A percentile compares a stretch with the other conserved stretches of the same genome.
phyloP scores from a whole-genome alignment of 2,113 vertebrate species.

The Cairina moschata region DNA sequence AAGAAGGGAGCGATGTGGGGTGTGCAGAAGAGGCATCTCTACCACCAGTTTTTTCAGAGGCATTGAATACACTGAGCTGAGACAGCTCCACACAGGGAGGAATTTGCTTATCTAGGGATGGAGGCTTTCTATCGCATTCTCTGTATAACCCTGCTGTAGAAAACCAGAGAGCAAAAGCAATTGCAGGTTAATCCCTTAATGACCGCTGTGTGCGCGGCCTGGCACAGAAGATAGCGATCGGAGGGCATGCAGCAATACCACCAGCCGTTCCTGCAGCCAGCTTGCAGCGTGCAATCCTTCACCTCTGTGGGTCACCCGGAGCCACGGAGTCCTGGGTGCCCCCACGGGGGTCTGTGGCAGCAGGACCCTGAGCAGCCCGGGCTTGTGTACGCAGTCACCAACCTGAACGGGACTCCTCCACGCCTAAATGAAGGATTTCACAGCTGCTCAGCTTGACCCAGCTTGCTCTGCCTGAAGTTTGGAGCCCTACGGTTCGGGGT shows the following conservation, averaged over 20 bases:
- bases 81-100: neutral
- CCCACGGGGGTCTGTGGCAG: neutral
- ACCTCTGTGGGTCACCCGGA: neutral
- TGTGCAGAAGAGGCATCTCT: neutral
- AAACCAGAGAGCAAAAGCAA: neutral
- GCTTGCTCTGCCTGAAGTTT: neutral
- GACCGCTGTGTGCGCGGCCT: fast-evolving
- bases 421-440: neutral
- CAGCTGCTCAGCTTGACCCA: neutral
- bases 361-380: neutral
- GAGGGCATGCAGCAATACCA: neutral
- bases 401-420: neutral
- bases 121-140: neutral
- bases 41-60: neutral
- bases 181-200: neutral
- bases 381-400: neutral
- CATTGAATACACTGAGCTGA: neutral
- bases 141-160: neutral
- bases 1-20: neutral
- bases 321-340: neutral
- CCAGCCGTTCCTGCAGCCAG: neutral
- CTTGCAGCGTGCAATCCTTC: fast-evolving
- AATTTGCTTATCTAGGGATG: neutral
- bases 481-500: neutral
- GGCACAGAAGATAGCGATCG: neutral